Evolutionary conservation across 1,140 invertebrate genomes (phyloP), one percentile per base, ranked within the genome.

Genomic region (Coelopa frigida): DNA sequence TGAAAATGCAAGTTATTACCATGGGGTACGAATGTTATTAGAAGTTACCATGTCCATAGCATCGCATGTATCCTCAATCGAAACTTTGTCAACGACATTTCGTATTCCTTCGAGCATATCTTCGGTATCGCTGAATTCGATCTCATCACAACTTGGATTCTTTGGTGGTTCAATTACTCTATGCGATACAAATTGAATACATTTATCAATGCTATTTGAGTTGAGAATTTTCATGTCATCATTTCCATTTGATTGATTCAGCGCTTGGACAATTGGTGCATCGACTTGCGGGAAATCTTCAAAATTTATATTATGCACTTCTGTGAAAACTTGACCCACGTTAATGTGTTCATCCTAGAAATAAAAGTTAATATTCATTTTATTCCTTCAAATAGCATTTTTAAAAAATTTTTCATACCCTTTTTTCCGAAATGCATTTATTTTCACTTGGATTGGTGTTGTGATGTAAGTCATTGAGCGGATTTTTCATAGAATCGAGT

Each of bases 91-190:
- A 22, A 82, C 81, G 29, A 81, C 76, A 54, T 79, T 79, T 46
- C 83, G 73, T 48, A 86, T 85, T 49, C 85, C 86, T 59, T 84
- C 86, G 77, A 88, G 85, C 59, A 89, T 75, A 67, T 88, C 86
- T 67, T 88, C 86, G 0, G 84, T 79, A 54, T 88, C 85, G 46
- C 84, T 87, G 59, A 88, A 87, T 61, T 87, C 85, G 33, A 63
- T 57, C 26, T 66, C 63, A 33, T 63, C 63, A 3, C 57, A 55
- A 5, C 54, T 60, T 18, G 2, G 29, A 36, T 27, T 24, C 14
- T 31, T 41, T 15, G 24, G 14, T 3, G 37, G 10, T 43, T 17
- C 0, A 2, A 32, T n/a, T 21, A 36, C 49, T 5, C 39, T 10
- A 1, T 36, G 36, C 0, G 40, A 49, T 4, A 56, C 56, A 29